A percentile compares a stretch with the other conserved stretches of the same genome.
phyloP scores from a whole-genome alignment of 2,888 invertebrate genomes.

The Eilema griseolum region DNA sequence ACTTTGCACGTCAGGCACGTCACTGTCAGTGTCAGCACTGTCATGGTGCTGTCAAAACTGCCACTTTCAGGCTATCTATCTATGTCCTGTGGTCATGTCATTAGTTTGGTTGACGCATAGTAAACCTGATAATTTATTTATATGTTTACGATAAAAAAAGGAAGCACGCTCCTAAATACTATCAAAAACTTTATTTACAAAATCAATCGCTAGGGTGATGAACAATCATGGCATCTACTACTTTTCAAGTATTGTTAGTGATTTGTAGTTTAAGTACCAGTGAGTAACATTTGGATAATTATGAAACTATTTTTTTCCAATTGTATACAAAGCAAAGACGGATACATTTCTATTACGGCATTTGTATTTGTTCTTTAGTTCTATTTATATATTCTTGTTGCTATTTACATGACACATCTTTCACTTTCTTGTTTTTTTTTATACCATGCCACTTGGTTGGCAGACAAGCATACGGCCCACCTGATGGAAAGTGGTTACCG shows the following conservation, averaged over 20 bases:
- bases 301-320: background rate
- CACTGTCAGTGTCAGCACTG: too few species aligned
- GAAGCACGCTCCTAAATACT: background rate
- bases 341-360: background rate
- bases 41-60: too few species aligned
- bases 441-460: too few species aligned
- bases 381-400: background rate
- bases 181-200: background rate
- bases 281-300: conserved; percentile 22
- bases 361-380: background rate
- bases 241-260: conserved; percentile 28
- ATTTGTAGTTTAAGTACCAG: conserved; percentile 34
- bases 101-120: background rate
- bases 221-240: conserved; percentile 35
- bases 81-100: too few species aligned
- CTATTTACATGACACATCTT: background rate
- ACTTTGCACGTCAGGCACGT: too few species aligned
- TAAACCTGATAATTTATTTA: background rate
- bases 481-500: too few species aligned
- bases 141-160: background rate
- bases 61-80: too few species aligned
- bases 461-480: too few species aligned
- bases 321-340: background rate
- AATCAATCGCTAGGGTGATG: background rate
- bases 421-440: background rate